Conservation (phyloP, 2,888 invertebrate genomes). For the Prionchulus punctatus region DNA sequence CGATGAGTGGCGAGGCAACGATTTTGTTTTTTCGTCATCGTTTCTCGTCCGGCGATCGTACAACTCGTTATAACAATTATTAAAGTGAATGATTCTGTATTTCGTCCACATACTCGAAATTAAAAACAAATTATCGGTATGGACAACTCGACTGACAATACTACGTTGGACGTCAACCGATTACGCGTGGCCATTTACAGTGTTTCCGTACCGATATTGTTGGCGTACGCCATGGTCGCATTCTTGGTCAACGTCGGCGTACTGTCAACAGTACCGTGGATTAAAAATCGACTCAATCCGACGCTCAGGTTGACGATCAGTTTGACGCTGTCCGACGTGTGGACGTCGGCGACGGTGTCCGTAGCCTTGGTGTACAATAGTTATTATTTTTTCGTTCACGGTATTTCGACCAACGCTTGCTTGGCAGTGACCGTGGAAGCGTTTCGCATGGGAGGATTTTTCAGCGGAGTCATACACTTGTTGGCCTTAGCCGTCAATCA, state of each 20-base stretch:
- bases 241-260: constrained; percentile 1
- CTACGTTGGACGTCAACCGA: too few species aligned
- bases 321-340: constrained; percentile 45
- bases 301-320: constrained; percentile 19
- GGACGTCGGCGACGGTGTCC: constrained; percentile 42
- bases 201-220: background rate
- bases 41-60: too few species aligned
- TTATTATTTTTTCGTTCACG: constrained; percentile 18
- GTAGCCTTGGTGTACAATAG: constrained; percentile 42
- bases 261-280: background rate
- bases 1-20: too few species aligned
- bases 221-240: background rate
- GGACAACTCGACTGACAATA: too few species aligned
- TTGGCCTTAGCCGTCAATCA: constrained; percentile 48
- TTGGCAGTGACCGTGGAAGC: constrained; percentile 25
- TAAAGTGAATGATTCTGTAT: too few species aligned
- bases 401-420: constrained; percentile 18
- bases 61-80: too few species aligned
- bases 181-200: too few species aligned
- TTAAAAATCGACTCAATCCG: background rate
- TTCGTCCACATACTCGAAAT: too few species aligned
- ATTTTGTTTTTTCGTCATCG: too few species aligned
- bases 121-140: too few species aligned
- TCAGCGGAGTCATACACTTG: constrained; percentile 47
- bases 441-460: constrained; percentile 44